phyloP scores from a whole-genome alignment of 2,797 vertebrate genomes.

The Coregonus sp. region DNA sequence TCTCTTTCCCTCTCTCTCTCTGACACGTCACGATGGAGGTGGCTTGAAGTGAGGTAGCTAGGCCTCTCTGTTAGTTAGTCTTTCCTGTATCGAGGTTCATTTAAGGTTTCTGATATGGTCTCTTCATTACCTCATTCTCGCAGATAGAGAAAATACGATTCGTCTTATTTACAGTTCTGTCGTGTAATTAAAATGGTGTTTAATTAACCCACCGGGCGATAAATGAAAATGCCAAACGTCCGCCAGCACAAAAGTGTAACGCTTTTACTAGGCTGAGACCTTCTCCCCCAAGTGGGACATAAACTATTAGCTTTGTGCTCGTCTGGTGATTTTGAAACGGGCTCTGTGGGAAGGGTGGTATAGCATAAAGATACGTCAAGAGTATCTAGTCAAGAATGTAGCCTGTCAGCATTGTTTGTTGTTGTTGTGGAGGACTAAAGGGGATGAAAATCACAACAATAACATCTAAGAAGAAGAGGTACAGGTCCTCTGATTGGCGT shows the following conservation, averaged over 20 bases:
- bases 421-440: background rate
- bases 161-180: constrained; percentile 67
- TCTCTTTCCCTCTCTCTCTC: background rate
- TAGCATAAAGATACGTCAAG: no score
- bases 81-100: background rate
- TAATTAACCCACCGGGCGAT: constrained; percentile 74
- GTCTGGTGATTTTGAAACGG: constrained; percentile 53
- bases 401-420: background rate
- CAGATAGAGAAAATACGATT: constrained; percentile 50
- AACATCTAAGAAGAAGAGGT: background rate
- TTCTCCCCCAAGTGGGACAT: constrained; percentile 48
- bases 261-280: constrained; percentile 59
- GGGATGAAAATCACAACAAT: background rate
- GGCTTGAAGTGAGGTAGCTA: background rate
- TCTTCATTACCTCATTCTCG: constrained; percentile 26
- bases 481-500: no score
- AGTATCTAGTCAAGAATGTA: no score
- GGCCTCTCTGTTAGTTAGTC: background rate
- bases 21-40: background rate
- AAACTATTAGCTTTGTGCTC: constrained; percentile 49
- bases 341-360: constrained; percentile 12
- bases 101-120: background rate
- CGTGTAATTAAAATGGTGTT: constrained; percentile 71
- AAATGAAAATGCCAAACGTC: constrained; percentile 76
- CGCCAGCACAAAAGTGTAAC: constrained; percentile 50